Base-by-base conservation (phyloP, 2,888 invertebrate species). In the Alloplasta piceator region DNA sequence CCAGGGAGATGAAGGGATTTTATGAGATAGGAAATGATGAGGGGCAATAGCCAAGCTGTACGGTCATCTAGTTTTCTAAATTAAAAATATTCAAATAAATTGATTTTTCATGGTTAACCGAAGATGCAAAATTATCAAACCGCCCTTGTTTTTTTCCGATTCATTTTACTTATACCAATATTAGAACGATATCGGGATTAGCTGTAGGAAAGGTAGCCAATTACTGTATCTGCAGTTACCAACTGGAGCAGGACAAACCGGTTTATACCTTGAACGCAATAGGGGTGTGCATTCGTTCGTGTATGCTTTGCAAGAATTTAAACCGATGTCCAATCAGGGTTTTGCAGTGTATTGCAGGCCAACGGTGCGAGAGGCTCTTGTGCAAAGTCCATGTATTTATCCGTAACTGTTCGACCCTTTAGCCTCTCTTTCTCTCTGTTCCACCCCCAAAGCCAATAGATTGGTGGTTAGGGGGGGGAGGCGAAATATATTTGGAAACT, bases 381-480 rank as follows among this genome's bases (percentile, higher is more conserved):
- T 80, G 84, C 85, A 85, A 87, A 88, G 82, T 87, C 84, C 77
- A 36, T 66, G 86, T 87, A 88, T 88, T 88, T 88, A 88, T 88
- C 82, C 86, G 85, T 80, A 83, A 77, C 84, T 82, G 84, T 82
- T 77, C 73, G 78, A 82, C 76, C 81, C 78, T 70, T 64, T 50
- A 26, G 50, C 85, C 83, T 85, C 82, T 84, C 80, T 82, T 81
- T 83, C 82, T 83, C 79, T 75, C 66, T 71, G 76, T 36, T 43
- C 36, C 58, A 36, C 63, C 66, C 26, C 52, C 43, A 9, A 26
- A 66, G 10, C 63, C 78, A 76, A 79, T 56, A 43, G 52, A 50
- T 12, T 36, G 36, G 43, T n/a, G 14, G 50, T 12, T 41, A 26
- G n/a, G 61, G 36, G 39, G n/a, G 56, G 39, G 52, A 63, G 36